Evolutionary conservation across 64 coral and sea anemone genomes (phyloP).

Genomic region (Pocillopora damicornis): DNA sequence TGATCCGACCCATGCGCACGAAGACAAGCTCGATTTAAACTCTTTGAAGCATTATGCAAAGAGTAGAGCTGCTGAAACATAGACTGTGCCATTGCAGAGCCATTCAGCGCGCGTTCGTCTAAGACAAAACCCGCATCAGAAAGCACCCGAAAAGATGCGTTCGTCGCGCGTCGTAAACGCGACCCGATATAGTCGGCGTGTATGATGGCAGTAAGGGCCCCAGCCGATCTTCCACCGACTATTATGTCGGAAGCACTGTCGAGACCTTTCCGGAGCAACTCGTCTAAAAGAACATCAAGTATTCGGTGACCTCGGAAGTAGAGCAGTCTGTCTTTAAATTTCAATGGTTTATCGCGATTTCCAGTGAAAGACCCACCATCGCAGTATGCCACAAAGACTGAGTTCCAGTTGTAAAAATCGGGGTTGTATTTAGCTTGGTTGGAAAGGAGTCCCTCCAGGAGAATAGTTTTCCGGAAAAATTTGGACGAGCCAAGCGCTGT

Average conservation of each 20-base stretch:
- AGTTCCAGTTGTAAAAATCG: constrained; percentile 39
- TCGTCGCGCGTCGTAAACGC: constrained; percentile 5
- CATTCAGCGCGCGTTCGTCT: constrained; percentile 28
- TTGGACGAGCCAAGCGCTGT: constrained; percentile 35
- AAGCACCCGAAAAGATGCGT: constrained; percentile 38
- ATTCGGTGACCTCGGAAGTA: constrained; percentile 37
- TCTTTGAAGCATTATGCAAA: constrained; percentile 29
- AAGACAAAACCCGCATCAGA: constrained; percentile 42
- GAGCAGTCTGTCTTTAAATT: constrained; percentile 14
- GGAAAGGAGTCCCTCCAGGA: constrained; percentile 34
- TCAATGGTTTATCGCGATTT: background rate
- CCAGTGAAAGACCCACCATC: constrained; percentile 49
- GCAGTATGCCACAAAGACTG: constrained; percentile 34
- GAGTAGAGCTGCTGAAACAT: constrained; percentile 13
- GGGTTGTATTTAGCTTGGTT: constrained; percentile 28
- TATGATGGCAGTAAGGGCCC: constrained; percentile 42
- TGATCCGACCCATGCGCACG: constrained; percentile 4
- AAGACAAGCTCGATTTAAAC: constrained; percentile 35
- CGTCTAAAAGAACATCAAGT: constrained; percentile 25
- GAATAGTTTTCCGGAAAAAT: background rate
- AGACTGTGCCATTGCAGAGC: background rate
- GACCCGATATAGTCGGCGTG: constrained; percentile 43
- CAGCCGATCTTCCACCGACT: constrained; percentile 43
- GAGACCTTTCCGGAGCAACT: constrained; percentile 32
- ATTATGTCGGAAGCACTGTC: constrained; percentile 42